phyloP scores from a whole-genome alignment of 2,797 vertebrate species.

The Epinephelus coioides region DNA sequence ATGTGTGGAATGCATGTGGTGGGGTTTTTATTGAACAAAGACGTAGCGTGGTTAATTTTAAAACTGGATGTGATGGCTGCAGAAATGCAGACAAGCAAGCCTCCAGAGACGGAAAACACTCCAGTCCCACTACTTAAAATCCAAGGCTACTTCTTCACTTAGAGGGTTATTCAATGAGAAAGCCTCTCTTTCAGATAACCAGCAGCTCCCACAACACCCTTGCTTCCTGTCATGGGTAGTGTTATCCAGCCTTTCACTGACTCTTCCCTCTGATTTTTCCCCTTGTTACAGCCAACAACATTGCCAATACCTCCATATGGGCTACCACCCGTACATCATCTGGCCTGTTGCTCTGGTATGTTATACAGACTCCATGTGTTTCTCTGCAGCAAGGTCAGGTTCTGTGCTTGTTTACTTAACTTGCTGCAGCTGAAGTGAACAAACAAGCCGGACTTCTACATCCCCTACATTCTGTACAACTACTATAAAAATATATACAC shows the following conservation, averaged over 20 bases:
- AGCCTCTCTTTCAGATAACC: slow-evolving; percentile 28
- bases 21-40: slow-evolving; percentile 60
- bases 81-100: slow-evolving; percentile 16
- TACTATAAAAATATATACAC: neutral
- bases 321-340: slow-evolving; percentile 40
- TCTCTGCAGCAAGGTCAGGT: slow-evolving; percentile 66
- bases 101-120: slow-evolving; percentile 25
- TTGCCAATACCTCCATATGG: slow-evolving; percentile 43
- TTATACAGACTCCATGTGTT: slow-evolving; percentile 60
- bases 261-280: slow-evolving; percentile 19
- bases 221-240: slow-evolving; percentile 26
- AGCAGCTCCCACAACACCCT: slow-evolving; percentile 31
- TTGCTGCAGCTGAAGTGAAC: slow-evolving; percentile 40
- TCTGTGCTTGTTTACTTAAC: slow-evolving; percentile 52
- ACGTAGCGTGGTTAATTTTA: slow-evolving; percentile 37
- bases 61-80: slow-evolving; percentile 58
- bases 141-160: slow-evolving; percentile 27
- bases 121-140: neutral
- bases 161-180: slow-evolving; percentile 27
- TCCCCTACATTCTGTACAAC: slow-evolving; percentile 10
- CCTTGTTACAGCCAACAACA: slow-evolving; percentile 10
- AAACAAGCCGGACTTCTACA: slow-evolving; percentile 44
- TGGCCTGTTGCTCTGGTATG: slow-evolving; percentile 41
- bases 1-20: slow-evolving; percentile 46
- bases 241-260: slow-evolving; percentile 20